These are phyloP conservation scores for Allygus modestus DNA, from an alignment of 2,888 invertebrate species.

Conservation along the genomic window DNA sequence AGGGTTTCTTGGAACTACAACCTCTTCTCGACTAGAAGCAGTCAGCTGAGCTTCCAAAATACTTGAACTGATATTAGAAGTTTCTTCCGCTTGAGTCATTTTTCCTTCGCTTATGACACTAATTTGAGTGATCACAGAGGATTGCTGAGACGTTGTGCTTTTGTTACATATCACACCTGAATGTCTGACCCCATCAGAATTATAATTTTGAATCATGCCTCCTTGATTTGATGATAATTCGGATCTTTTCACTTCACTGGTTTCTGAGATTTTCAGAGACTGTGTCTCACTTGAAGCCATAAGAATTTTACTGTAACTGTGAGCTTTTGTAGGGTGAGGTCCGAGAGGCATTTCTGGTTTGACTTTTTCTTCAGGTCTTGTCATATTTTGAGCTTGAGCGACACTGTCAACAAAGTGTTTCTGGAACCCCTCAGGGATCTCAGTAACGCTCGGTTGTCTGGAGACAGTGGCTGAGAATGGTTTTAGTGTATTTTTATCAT, in stretches of 20 bases:
- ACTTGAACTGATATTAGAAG: slow-evolving; percentile 66
- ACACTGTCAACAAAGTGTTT: slow-evolving; percentile 48
- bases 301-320: slow-evolving; percentile 57
- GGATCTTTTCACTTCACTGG: slow-evolving; percentile 8
- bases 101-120: slow-evolving; percentile 53
- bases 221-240: slow-evolving; percentile 19
- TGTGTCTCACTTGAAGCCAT: slow-evolving; percentile 42
- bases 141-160: slow-evolving; percentile 46
- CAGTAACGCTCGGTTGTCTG: background rate
- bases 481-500: slow-evolving; percentile 41
- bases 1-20: slow-evolving; percentile 49
- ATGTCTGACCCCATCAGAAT: slow-evolving; percentile 48
- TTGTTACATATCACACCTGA: slow-evolving; percentile 62
- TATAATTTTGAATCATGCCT: slow-evolving; percentile 48
- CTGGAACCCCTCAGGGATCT: slow-evolving; percentile 47
- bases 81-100: slow-evolving; percentile 48
- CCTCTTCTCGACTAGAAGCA: slow-evolving; percentile 56
- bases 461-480: background rate
- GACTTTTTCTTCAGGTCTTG: slow-evolving; percentile 33
- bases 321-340: slow-evolving; percentile 47
- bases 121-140: slow-evolving; percentile 57
- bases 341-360: slow-evolving; percentile 23
- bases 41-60: slow-evolving; percentile 69
- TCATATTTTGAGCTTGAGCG: slow-evolving; percentile 35
- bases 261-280: slow-evolving; percentile 1